These are phyloP conservation scores for Brachionus sp. DNA, from an alignment of 1,140 invertebrate genomes.

Conservation along the genomic window DNA sequence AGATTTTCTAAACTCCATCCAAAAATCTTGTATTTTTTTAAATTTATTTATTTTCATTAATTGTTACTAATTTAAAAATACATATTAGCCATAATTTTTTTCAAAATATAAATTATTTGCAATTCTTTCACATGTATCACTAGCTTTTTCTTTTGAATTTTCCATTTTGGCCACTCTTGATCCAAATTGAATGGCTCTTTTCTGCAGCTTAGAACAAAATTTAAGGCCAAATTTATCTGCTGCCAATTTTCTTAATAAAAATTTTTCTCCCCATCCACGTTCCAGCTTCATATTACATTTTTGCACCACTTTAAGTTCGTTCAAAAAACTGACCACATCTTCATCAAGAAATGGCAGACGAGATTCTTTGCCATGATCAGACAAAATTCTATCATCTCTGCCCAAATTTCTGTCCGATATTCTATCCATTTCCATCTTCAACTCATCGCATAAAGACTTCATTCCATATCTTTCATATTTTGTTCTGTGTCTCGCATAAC, in stretches of 20 bases:
- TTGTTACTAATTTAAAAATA: neutral
- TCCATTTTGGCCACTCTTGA: constrained; percentile 81
- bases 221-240: constrained; percentile 67
- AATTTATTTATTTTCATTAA: no score
- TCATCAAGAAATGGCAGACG: constrained; percentile 93
- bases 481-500: constrained; percentile 82
- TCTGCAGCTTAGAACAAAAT: constrained; percentile 70
- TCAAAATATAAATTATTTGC: neutral
- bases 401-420: constrained; percentile 87
- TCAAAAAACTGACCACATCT: constrained; percentile 72
- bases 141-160: constrained; percentile 77
- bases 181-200: constrained; percentile 95
- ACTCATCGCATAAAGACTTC: constrained; percentile 67
- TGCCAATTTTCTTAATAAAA: constrained; percentile 77
- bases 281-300: constrained; percentile 67
- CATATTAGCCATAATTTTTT: neutral
- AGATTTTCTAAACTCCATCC: no score
- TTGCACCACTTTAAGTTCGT: constrained; percentile 69
- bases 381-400: constrained; percentile 76
- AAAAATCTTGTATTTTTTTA: no score
- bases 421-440: constrained; percentile 73
- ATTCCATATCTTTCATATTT: constrained; percentile 64
- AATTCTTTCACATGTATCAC: constrained; percentile 63
- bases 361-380: constrained; percentile 62
- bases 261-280: constrained; percentile 84